Conservation (phyloP, 1,140 invertebrate genomes). For the Bombus huntii region DNA sequence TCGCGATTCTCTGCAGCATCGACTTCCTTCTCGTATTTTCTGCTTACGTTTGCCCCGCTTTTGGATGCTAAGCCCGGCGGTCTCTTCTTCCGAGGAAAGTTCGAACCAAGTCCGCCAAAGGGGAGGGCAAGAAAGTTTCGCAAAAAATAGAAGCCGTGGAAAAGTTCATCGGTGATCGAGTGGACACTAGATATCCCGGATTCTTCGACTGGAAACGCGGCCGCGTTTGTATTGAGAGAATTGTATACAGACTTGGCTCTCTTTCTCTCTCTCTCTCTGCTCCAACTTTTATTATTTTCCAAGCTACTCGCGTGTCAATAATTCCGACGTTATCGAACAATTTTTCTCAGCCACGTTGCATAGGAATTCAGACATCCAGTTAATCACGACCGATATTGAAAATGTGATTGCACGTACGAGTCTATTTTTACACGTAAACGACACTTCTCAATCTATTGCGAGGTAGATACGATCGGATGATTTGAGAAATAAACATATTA, state of each 20-base stretch:
- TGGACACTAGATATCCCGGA: conserved; percentile 44
- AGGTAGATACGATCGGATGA: too few relatives aligned
- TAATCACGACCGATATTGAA: background rate
- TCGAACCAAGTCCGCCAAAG: background rate
- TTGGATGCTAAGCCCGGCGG: conserved; percentile 3
- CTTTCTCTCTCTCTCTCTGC: too few relatives aligned
- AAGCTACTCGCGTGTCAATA: conserved; percentile 25
- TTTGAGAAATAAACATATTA: too few relatives aligned
- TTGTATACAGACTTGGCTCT: background rate
- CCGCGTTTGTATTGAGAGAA: conserved; percentile 10
- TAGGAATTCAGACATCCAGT: too few relatives aligned
- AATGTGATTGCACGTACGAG: background rate
- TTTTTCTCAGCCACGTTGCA: background rate
- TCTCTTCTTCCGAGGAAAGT: background rate
- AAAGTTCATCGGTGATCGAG: conserved; percentile 42
- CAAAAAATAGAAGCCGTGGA: conserved; percentile 15
- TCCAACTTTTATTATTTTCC: conserved; percentile 45
- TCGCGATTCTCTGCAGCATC: conserved; percentile 30
- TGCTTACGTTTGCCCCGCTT: conserved; percentile 59
- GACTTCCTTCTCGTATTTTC: conserved; percentile 55
- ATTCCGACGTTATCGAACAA: background rate
- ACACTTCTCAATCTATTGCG: too few relatives aligned
- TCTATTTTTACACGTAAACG: too few relatives aligned
- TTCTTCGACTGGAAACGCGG: conserved; percentile 21
- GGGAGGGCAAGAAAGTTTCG: conserved; percentile 11